Conservation (phyloP, 2,888 invertebrate genomes). For the Yponomeuta evonymella region DNA sequence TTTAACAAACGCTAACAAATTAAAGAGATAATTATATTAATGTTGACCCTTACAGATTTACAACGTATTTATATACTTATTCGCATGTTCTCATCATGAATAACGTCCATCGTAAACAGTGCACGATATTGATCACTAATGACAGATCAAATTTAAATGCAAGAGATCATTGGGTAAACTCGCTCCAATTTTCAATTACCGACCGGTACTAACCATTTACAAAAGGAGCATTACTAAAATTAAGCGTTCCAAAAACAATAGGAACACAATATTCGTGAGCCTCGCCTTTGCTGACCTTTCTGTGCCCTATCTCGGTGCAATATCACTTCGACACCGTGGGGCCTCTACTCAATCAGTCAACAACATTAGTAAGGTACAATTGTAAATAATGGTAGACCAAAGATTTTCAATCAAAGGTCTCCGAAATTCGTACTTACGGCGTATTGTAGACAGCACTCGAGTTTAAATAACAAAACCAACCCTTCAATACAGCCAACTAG, state of each 20-base stretch:
- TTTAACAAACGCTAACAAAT: too few relatives aligned
- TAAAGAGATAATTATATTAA: too few relatives aligned
- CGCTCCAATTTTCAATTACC: not conserved
- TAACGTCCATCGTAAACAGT: not conserved
- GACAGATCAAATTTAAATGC: not conserved
- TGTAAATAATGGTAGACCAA: too few relatives aligned
- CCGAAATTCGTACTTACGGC: too few relatives aligned
- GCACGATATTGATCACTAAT: not conserved
- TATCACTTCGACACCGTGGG: slow-evolving; percentile 42
- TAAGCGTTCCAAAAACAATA: slow-evolving; percentile 33
- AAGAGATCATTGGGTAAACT: not conserved
- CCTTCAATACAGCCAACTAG: too few relatives aligned
- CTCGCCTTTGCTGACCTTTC: slow-evolving; percentile 56
- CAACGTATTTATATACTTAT: too few relatives aligned
- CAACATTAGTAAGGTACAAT: too few relatives aligned
- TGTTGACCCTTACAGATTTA: too few relatives aligned
- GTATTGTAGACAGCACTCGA: too few relatives aligned
- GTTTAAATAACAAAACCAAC: too few relatives aligned
- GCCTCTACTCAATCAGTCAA: not conserved
- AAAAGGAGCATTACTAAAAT: not conserved
- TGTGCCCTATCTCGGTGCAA: slow-evolving; percentile 43
- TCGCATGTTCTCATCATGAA: too few relatives aligned
- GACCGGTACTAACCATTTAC: not conserved
- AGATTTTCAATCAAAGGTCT: too few relatives aligned
- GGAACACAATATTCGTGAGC: slow-evolving; percentile 38